phyloP scores from a whole-genome alignment of 2,888 invertebrate genomes.

The Nasonia oneida region DNA sequence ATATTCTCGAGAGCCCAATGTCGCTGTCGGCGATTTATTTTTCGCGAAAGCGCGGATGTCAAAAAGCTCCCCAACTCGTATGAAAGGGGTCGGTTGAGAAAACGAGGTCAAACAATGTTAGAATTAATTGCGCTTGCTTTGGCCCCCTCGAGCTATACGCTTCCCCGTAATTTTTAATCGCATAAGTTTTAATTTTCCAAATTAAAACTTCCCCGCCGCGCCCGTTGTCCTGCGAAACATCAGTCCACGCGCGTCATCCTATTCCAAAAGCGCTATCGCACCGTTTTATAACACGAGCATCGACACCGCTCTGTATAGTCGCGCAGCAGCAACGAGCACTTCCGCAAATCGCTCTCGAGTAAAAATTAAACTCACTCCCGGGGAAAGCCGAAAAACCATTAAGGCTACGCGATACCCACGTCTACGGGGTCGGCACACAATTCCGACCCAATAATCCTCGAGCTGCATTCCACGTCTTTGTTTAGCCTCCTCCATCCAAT shows the following conservation, averaged over 20 bases:
- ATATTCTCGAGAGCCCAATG: background rate
- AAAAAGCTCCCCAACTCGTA: background rate
- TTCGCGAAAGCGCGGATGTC: background rate
- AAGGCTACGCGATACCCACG: background rate
- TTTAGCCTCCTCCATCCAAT: slow-evolving; percentile 13
- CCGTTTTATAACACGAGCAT: background rate
- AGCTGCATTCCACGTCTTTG: slow-evolving; percentile 2
- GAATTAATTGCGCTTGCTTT: background rate
- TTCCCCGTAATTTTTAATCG: slow-evolving; percentile 1
- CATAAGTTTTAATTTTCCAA: background rate
- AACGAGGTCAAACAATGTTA: background rate
- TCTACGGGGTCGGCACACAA: background rate
- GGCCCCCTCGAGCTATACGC: background rate
- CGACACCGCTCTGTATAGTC: background rate
- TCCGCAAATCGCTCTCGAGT: background rate
- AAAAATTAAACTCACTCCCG: slow-evolving; percentile 9
- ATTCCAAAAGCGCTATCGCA: background rate
- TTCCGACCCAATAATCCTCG: slow-evolving; percentile 9
- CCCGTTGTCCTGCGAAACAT: background rate
- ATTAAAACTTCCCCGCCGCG: background rate
- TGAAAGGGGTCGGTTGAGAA: background rate
- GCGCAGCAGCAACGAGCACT: background rate
- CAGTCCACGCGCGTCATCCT: background rate
- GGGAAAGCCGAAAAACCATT: background rate
- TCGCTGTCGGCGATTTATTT: background rate